Evolutionary conservation across 2,888 invertebrate genomes (phyloP), one percentile per base, ranked within the genome.

Genomic region (Drosophila atripex): DNA sequence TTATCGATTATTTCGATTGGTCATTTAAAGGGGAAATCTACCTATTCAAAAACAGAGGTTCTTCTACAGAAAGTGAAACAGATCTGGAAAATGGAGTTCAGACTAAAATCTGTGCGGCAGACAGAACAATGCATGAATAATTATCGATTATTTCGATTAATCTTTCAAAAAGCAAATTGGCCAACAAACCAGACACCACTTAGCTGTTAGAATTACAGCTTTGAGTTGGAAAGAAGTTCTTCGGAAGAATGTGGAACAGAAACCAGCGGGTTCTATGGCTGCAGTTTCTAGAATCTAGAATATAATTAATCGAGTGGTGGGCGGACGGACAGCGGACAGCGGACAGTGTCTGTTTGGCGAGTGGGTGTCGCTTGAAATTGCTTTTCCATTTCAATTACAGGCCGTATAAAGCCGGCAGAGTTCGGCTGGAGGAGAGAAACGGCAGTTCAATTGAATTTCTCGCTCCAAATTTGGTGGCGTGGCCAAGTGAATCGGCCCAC

Each of bases 371-470:
- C 30, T 65, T 58, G 41, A 47, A 61, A 53, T 38, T 49, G 25
- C 52, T 64, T 72, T 9, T 56, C 56, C 56, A 65, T 65, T 68
- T 61, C 73, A 61, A 71, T 70, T 70, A 60, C 59, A 30, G 43
- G 9, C 28, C 57, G 35, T 30, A 46, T 38, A 32, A 21, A 54
- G 38, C 23, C 28, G 38, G 47, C 45, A 50, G n/a, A n/a, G n/a
- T n/a, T n/a, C n/a, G n/a, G n/a, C n/a, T n/a, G n/a, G n/a, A n/a
- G n/a, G n/a, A n/a, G n/a, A n/a, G n/a, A n/a, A n/a, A 45, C 52
- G 53, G 39, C 53, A 78, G 73, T 80, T 80, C 77, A 80, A 80
- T 84, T 84, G 77, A 80, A 77, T 73, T 77, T 80, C 82, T 68
- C 73, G 78, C 85, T 49, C 63, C 82, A 57, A 80, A 84, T 80